Evolutionary conservation across 1,140 invertebrate genomes (phyloP), one percentile per base, ranked within the genome.

Genomic region (Chionoecetes opilio): DNA sequence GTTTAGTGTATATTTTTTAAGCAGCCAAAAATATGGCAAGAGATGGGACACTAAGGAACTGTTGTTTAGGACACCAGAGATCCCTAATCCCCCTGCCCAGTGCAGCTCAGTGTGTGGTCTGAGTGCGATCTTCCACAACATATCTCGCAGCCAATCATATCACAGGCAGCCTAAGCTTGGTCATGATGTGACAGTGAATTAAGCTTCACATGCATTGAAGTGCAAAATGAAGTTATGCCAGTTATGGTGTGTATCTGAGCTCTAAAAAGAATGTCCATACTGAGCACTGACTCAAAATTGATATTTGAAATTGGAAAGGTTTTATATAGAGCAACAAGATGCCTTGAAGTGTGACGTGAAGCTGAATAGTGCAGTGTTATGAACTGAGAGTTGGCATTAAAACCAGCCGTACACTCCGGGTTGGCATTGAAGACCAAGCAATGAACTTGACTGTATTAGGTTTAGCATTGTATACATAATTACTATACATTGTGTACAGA

Each of bases 401-500:
- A 53, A 92, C 41, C 84, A 86, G 84, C 84, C 82, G 82, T 87
- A 75, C 92, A 92, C 90, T 92, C 90, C 87, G 94, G 84, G 90
- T 91, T 92, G 91, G 90, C 37, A 85, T 82, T 95, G 84, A 95
- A 91, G 94, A 95, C 94, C 94, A 88, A 95, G 85, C 94, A 95
- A 85, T 93, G 86, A 95, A 95, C 94, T 92, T 91, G 94, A 95
- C 94, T 92, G 86, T 84, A 92, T 75, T 95, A 93, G 94, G 94
- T 93, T 95, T 93, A 95, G 86, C 92, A 93, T 95, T 95, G 94
- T 95, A 95, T 95, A 95, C 94, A 95, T 95, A 95, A 95, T 93
- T 93, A 95, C 75, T 95, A 95, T 95, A 95, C 94, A 95, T 93
- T 95, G 92, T 95, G 94, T 95, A 95, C 94, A 95, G 94, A 95